phyloP scores from a whole-genome alignment of 2,797 vertebrate species.

The Onychomys arenicola region DNA sequence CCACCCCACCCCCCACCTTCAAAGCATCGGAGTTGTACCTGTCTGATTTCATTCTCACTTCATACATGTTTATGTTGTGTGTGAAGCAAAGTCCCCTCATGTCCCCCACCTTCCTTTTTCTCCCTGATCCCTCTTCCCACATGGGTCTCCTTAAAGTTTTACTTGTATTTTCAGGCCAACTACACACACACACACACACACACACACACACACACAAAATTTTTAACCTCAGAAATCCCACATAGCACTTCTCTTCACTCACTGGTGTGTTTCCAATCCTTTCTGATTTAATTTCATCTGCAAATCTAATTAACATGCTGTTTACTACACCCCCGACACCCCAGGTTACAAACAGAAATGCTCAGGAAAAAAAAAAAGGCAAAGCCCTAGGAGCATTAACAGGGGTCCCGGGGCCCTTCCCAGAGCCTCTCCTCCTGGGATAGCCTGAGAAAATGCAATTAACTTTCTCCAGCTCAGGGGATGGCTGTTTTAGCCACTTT shows the following conservation, averaged over 20 bases:
- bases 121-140: not conserved
- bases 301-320: slow-evolving; percentile 81
- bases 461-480: slow-evolving; percentile 71
- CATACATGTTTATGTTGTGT: not conserved
- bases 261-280: slow-evolving; percentile 71
- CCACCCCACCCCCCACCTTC: not conserved
- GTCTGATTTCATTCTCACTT: slow-evolving; percentile 68
- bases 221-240: slow-evolving; percentile 70
- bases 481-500: slow-evolving; percentile 55
- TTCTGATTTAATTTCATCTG: slow-evolving; percentile 79
- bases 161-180: not conserved
- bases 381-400: not conserved
- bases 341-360: slow-evolving; percentile 70
- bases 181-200: not conserved
- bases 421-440: not conserved
- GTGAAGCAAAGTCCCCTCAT: not conserved
- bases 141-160: not conserved
- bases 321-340: slow-evolving; percentile 17
- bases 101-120: not conserved
- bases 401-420: slow-evolving; percentile 46
- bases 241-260: slow-evolving; percentile 63
- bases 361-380: slow-evolving; percentile 5
- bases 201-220: no score
- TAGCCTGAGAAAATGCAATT: slow-evolving; percentile 65
- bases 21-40: slow-evolving; percentile 34